These are phyloP conservation scores for Drosophila teissieri DNA, from an alignment of 1,140 invertebrate genomes.

Conservation along the genomic window DNA sequence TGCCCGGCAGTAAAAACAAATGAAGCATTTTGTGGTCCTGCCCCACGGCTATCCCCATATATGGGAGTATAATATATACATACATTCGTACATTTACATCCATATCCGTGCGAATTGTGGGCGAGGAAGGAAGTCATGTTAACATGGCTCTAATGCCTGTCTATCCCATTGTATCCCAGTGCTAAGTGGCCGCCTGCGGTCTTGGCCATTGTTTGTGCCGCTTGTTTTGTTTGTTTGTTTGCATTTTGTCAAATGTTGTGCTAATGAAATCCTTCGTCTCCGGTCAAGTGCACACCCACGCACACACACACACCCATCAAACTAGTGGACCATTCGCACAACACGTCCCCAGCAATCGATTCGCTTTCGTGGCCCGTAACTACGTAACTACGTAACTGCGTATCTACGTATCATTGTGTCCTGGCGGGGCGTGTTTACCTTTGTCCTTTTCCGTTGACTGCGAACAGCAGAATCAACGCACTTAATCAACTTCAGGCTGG, in stretches of 20 bases:
- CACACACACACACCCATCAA: conserved; percentile 18
- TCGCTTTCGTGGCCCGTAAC: conserved; percentile 38
- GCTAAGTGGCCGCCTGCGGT: conserved; percentile 71
- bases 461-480: conserved; percentile 59
- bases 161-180: conserved; percentile 40
- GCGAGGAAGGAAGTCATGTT: conserved; percentile 63
- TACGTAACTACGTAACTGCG: conserved; percentile 1
- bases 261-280: conserved; percentile 76
- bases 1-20: conserved; percentile 68
- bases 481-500: conserved; percentile 68
- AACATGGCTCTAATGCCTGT: conserved; percentile 72
- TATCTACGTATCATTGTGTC: conserved; percentile 42
- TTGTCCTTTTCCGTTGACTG: conserved; percentile 30
- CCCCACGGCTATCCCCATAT: conserved; percentile 3
- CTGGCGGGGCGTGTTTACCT: conserved; percentile 34
- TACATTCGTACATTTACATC: not conserved
- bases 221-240: conserved; percentile 56
- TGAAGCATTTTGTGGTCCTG: conserved; percentile 65
- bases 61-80: not conserved
- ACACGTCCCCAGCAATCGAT: conserved; percentile 61
- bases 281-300: conserved; percentile 63
- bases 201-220: conserved; percentile 54
- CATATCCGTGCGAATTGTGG: conserved; percentile 28
- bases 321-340: conserved; percentile 2
- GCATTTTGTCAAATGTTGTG: conserved; percentile 79